Conservation (phyloP, 2,113 vertebrate species). For the Rhynchopsitta pachyrhyncha region DNA sequence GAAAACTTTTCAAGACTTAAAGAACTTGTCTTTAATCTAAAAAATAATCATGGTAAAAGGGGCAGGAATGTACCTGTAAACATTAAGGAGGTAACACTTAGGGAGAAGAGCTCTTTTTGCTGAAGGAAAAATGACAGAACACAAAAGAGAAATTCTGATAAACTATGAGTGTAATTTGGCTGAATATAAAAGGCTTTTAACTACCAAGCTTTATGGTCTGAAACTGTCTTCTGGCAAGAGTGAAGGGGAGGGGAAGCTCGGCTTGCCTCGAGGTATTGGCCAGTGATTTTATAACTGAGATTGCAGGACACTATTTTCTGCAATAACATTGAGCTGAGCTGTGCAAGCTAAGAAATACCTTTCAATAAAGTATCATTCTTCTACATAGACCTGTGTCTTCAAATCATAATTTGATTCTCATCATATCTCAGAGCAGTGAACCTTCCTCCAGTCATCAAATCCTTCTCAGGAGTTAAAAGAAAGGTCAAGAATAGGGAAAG, state of each 20-base stretch:
- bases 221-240: neutral
- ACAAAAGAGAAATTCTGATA: neutral
- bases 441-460: neutral
- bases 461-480: neutral
- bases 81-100: neutral
- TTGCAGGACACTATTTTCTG: neutral
- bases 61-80: neutral
- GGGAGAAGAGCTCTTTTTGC: neutral
- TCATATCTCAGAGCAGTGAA: neutral
- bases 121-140: neutral
- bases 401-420: neutral
- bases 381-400: neutral
- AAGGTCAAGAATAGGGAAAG: neutral
- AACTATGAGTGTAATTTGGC: neutral
- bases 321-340: neutral
- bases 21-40: neutral
- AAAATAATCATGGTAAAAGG: neutral
- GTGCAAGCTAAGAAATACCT: neutral
- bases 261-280: neutral
- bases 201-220: neutral
- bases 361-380: neutral
- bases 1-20: neutral
- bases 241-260: neutral
- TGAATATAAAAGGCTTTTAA: neutral
- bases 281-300: neutral